Base-by-base conservation (phyloP, 2,113 vertebrate genomes). In the Ardeotis arabs region DNA sequence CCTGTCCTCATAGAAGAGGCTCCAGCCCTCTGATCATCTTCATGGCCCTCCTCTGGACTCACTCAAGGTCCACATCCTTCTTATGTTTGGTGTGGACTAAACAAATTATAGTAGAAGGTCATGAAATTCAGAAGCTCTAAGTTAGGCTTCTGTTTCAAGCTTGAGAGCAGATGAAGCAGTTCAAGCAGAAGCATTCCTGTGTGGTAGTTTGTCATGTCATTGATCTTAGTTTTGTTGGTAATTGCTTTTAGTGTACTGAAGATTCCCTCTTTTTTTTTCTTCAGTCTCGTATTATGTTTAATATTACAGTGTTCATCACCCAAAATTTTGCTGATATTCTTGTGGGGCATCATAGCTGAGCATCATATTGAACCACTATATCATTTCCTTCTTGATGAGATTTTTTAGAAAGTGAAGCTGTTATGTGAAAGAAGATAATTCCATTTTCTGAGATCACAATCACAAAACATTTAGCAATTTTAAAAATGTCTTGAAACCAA, bases 201-300 rank as follows among this genome's bases (percentile, higher is more conserved):
- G 37, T 90, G 87, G 67, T 45, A 60, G 37, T 95, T 96, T 96
- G 59, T 96, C 76, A 76, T 6, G 0, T 74, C 81, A 89, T 92
- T 85, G 95, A 93, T 96, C 92, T 96, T 81, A 75, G 44, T 93
- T 97, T 94, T 93, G 81, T 59, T 81, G 84, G 64, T 93, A 96
- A 97, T 97, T 96, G 67, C 52, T 91, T 97, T 96, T 94, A 97
- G 97, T 95, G 75, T 90, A 79, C 41, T 86, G 79, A 95, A 94
- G 82, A 82, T 85, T 93, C 87, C 66, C 29, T 94, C 28, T 49
- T 56, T 90, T 91, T 87, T 87, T 67, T 95, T 93, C 28, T 94
- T 85, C 29, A 19, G 59, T 92, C 27, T 93, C 63, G 50, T 75
- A 35, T 55, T 88, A 85, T 72, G 84, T 76, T 96, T 27, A 60